Evolutionary conservation across 2,113 vertebrate species (phyloP).

Genomic region (Apodemus speciosus): DNA sequence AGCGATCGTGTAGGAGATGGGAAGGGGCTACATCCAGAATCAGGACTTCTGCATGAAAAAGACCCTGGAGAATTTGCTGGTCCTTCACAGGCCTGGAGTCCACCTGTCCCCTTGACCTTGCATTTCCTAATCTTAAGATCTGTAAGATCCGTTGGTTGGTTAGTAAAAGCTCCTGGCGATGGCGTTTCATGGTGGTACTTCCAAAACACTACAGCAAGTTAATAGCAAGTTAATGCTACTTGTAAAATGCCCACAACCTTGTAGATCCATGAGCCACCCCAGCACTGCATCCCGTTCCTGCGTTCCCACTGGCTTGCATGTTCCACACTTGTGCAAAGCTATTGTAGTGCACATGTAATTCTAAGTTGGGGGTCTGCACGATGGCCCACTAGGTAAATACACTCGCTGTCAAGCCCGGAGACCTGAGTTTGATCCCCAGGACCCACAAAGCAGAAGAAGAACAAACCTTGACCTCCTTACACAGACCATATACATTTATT

Average conservation of each 20-base stretch:
- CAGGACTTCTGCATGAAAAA: no score
- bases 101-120: no score
- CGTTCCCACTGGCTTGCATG: fast-evolving
- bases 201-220: background rate
- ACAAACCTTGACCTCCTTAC: background rate
- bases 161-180: background rate
- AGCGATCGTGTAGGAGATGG: background rate
- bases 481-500: no score
- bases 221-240: background rate
- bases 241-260: background rate
- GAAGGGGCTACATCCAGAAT: background rate
- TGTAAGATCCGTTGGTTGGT: background rate
- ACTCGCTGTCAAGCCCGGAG: no score
- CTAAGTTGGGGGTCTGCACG: background rate
- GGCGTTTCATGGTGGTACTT: background rate
- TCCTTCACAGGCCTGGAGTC: background rate
- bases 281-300: fast-evolving
- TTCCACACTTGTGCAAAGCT: background rate
- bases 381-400: background rate
- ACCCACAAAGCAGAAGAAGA: background rate
- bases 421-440: background rate
- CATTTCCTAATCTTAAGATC: background rate
- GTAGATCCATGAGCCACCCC: fast-evolving
- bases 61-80: no score
- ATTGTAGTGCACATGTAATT: background rate